Base-by-base conservation (phyloP, 2,797 vertebrate genomes). In the Centroberyx gerrardi region DNA sequence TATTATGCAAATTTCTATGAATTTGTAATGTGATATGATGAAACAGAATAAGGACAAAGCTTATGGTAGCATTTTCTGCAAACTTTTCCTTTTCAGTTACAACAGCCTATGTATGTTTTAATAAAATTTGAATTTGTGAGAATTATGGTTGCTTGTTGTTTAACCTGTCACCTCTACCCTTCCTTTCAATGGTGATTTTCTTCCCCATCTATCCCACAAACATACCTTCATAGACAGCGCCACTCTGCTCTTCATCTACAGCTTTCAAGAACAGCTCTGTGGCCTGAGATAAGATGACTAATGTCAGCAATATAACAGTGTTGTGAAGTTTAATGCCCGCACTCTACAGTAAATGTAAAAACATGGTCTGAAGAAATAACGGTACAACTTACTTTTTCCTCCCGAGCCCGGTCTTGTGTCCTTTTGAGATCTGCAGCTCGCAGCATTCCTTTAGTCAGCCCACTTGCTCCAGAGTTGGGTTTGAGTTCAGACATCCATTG, bases 401-500 rank as follows among this genome's bases (percentile, higher is more conserved):
- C 97, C 86, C 94, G 95, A 61, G 93, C 96, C 67, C 95, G 90
- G 22, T 99, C 97, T 81, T 97, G 97, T 51, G 94, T 96, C 90
- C 92, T 95, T 91, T 85, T 97, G 88, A 93, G 82, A 77, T 97
- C 96, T 77, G 94, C 88, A 7, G 92, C 89, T 62, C 87, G 89
- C 76, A 85, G 93, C 70, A 91, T 80, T 18, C 92, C 88, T 62
- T 88, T 88, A 72, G 93, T 93, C 52, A 79, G 59, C 44, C 82
- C 95, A 76, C 90, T 88, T 44, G 92, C 93, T 81, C 93, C 94
- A 29, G 93, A 87, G 81, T 92, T 95, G 29, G 97, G 96, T 80
- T 94, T 94, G 85, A 99, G 97, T 89, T 99, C 98, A 88, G 98
- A 98, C 97, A 99, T 98, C 98, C 98, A 99, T 85, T 97, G 96